Evolutionary conservation across 2,113 vertebrate genomes (phyloP), one percentile per base, ranked within the genome.

Genomic region (Alaudala cheleensis): DNA sequence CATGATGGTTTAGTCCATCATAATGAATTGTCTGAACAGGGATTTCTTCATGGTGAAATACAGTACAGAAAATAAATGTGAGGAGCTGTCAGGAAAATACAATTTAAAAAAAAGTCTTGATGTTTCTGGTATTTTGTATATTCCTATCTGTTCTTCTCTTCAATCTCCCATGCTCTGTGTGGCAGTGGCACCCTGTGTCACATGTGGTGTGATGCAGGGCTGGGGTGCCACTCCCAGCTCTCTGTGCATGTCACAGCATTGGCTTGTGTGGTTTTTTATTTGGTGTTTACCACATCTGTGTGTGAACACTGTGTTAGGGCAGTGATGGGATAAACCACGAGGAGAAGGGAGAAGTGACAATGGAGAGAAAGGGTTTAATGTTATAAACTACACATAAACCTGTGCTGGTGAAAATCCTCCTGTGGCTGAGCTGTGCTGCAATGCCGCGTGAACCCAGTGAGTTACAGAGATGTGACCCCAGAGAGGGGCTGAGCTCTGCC

Each of bases 1-100:
- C 71, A 49, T 12, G 47, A 42, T 6, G 18, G 62, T 95, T 81
- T 80, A 82, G 81, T 83, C 74, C 64, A 80, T 93, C 64, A 24
- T 62, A 0, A 1, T 33, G 64, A 71, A 65, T 69, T 73, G 64
- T 47, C 76, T 78, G 67, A 80, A 71, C 0, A 4, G 51, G 61
- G 31, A 60, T 86, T 86, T 71, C 61, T 90, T 71, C 49, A 53
- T 49, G 31, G 42, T 31, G 51, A 74, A 78, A 49, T 28, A 24
- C 74, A 92, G n/a, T 47, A 66, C 8, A 86, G 85, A 83, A 92
- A 92, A 91, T 37, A 91, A 89, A 74, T 76, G 33, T 28, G 61
- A 53, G 58, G 37, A 79, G 24, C 51, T 86, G 73, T 86, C 53
- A 93, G 83, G 14, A 84, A 58, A 90, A 71, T 31, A 20, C 1